These are phyloP conservation scores for Drosophila neotestacea DNA, from an alignment of 2,888 invertebrate genomes.

Conservation along the genomic window DNA sequence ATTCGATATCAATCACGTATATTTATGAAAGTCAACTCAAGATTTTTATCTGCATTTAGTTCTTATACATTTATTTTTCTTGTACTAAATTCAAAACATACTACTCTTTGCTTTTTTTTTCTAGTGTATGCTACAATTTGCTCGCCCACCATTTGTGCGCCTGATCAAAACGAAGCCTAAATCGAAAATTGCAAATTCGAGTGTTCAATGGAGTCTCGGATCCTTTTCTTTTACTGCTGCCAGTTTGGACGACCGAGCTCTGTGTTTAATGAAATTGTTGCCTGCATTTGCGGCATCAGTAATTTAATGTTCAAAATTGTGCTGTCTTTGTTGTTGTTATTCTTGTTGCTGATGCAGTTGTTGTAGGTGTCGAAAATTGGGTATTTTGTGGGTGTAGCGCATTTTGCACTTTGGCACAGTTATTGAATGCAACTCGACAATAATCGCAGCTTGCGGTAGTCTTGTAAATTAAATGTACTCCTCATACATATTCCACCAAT, in stretches of 20 bases:
- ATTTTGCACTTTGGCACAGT: constrained; percentile 72
- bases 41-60: not conserved
- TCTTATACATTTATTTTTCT: not conserved
- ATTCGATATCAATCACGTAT: too few relatives aligned
- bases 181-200: constrained; percentile 81
- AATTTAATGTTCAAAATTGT: constrained; percentile 57
- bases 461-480: constrained; percentile 22
- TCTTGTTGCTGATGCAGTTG: constrained; percentile 17
- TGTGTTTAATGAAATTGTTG: constrained; percentile 77
- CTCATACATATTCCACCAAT: constrained; percentile 15
- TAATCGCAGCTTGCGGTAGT: constrained; percentile 25
- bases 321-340: constrained; percentile 14
- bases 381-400: constrained; percentile 56
- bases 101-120: not conserved
- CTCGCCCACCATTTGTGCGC: constrained; percentile 65
- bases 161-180: constrained; percentile 65
- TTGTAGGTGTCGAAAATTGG: constrained; percentile 43
- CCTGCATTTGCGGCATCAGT: constrained; percentile 56
- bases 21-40: not conserved
- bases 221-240: constrained; percentile 72
- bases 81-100: not conserved
- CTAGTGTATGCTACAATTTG: constrained; percentile 58
- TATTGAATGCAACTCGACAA: constrained; percentile 43
- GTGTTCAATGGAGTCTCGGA: constrained; percentile 67
- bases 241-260: constrained; percentile 45